Percentiles rank a stretch among this genome's conserved stretches.
These are phyloP conservation scores for Hiodon tergisus DNA, from an alignment of 2,113 vertebrate genomes.

Conservation along the genomic window DNA sequence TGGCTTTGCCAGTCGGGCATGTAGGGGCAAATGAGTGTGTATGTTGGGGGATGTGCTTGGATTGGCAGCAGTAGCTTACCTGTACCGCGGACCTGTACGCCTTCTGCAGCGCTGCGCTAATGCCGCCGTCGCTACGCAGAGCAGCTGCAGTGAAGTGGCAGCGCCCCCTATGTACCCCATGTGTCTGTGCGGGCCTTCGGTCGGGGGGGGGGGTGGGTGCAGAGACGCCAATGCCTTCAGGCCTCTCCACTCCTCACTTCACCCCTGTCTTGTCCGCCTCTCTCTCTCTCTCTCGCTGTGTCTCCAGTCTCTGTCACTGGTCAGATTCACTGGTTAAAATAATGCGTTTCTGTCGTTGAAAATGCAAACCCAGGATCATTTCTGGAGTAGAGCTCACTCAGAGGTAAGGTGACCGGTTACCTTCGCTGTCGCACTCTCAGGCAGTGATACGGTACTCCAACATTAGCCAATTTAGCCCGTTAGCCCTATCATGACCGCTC, in stretches of 20 bases:
- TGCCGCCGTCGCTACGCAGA: background rate
- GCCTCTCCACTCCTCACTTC: no score
- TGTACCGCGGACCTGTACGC: constrained; percentile 17
- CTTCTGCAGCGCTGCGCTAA: constrained; percentile 28
- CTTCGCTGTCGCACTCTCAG: background rate
- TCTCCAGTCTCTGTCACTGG: constrained; percentile 12
- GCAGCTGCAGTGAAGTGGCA: background rate
- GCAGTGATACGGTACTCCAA: no score
- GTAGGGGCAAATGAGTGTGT: background rate
- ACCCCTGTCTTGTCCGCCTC: background rate
- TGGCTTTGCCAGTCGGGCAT: constrained; percentile 7
- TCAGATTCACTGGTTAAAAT: constrained; percentile 40
- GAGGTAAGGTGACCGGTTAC: constrained; percentile 68
- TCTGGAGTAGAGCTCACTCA: constrained; percentile 70
- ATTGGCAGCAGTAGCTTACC: constrained; percentile 20
- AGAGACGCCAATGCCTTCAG: no score
- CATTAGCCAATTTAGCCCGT: no score
- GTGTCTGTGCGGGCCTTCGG: background rate
- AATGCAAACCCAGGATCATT: constrained; percentile 72
- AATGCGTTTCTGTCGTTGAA: constrained; percentile 46
- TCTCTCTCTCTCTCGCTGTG: background rate
- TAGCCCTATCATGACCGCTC: no score
- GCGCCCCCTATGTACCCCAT: constrained; percentile 1
- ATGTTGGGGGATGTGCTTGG: constrained; percentile 13
- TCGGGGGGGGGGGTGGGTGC: no score